Evolutionary conservation across 2,797 vertebrate genomes (phyloP), one percentile per base, ranked within the genome.

Genomic region (Phoxinus dragarum): DNA sequence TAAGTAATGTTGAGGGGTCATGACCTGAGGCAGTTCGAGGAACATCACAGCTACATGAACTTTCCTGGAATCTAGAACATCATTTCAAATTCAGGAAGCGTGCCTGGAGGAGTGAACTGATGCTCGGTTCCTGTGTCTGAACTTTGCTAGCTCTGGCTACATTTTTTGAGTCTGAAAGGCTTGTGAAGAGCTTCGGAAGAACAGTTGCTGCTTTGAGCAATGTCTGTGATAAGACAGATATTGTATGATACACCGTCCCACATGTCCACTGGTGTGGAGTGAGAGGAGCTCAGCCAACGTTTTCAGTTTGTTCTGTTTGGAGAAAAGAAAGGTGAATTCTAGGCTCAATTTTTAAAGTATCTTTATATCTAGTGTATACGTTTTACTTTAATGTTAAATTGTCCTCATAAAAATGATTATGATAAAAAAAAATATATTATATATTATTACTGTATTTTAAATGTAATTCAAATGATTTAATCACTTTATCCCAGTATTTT

Each of bases 151-250:
- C 86, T 86, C 90, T 90, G 88, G 93, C 89, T 90, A 90, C 92
- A 93, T 89, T 92, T 83, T 88, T 88, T 16, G 88, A 88, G 91
- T 93, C 93, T 94, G 89, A 93, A 94, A 94, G 92, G 89, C 90
- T 84, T 91, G 89, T 68, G 36, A 86, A 91, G 91, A 91, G 91
- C 87, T 93, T 93, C 89, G 85, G 88, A 91, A 88, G 92, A 92
- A 94, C 90, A 94, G 93, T 91, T 88, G 85, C 86, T 89, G 82
- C 89, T 94, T 94, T 94, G 92, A 94, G 94, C 91, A 67, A 10
- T 88, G 92, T 93, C 49, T 34, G 3, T 72, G 67, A 44, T 78
- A 47, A 84, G 75, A 72, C n/a, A 42, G 74, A 40, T 17, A 42
- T 59, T 38, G 38, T 42, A 40, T 36, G 64, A 78, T 78, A 59